phyloP scores from a whole-genome alignment of 2,888 invertebrate species.

The Ceratothoa steindachneri region DNA sequence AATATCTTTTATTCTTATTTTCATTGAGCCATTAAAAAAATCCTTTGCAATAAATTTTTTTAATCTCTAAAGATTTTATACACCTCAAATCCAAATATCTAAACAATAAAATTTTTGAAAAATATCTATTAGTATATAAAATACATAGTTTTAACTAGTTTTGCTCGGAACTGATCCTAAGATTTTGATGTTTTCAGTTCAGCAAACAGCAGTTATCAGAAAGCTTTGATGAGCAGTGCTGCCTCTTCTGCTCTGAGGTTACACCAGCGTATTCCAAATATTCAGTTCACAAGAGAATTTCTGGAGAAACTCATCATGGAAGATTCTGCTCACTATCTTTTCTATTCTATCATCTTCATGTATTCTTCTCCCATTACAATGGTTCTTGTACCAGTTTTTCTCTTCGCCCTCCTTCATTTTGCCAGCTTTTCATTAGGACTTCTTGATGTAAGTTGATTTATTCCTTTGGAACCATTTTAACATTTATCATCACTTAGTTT shows the following conservation, averaged over 20 bases:
- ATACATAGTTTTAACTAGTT: no score
- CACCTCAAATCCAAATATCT: no score
- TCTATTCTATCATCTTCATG: slow-evolving; percentile 91
- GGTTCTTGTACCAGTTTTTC: slow-evolving; percentile 79
- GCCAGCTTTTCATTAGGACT: slow-evolving; percentile 84
- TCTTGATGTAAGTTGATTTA: slow-evolving; percentile 82
- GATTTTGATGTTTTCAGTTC: slow-evolving; percentile 38
- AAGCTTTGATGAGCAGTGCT: slow-evolving; percentile 85
- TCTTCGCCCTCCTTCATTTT: slow-evolving; percentile 88
- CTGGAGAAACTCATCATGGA: slow-evolving; percentile 56
- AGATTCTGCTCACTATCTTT: slow-evolving; percentile 87
- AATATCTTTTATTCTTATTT: no score
- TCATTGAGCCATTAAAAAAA: no score
- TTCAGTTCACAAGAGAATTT: slow-evolving; percentile 78
- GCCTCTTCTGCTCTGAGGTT: slow-evolving; percentile 90
- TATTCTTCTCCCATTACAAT: slow-evolving; percentile 77
- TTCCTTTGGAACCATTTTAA: no score
- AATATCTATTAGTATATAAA: no score
- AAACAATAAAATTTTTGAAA: no score
- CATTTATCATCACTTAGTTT: no score
- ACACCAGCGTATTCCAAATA: slow-evolving; percentile 85
- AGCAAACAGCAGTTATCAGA: slow-evolving; percentile 64
- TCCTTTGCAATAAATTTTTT: no score
- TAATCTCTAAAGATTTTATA: no score
- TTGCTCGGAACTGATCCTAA: no score